Conservation (phyloP, 2,888 invertebrate genomes). For the Calliphora vomitoria region DNA sequence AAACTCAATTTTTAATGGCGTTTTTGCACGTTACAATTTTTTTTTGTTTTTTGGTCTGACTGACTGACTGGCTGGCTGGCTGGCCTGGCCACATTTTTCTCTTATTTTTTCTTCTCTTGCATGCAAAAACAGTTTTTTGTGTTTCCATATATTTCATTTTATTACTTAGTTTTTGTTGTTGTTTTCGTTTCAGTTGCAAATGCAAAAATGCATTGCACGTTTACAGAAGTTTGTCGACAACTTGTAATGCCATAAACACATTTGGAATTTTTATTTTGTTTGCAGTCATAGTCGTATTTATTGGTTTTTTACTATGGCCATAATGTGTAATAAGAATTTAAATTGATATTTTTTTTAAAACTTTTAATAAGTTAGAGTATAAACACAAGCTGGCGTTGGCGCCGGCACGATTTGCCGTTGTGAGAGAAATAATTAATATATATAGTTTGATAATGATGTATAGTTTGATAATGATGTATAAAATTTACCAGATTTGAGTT, state of each 20-base stretch:
- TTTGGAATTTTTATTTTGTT: constrained; percentile 67
- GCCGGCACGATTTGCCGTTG: no score
- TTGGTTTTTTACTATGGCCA: constrained; percentile 8
- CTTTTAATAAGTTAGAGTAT: not conserved
- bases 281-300: constrained; percentile 22
- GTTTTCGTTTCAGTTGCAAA: not conserved
- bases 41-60: constrained; percentile 23
- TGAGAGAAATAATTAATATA: no score
- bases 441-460: no score
- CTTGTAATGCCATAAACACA: constrained; percentile 72
- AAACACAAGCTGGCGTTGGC: no score
- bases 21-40: constrained; percentile 71
- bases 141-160: constrained; percentile 53
- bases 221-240: constrained; percentile 70
- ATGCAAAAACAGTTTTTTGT: constrained; percentile 22
- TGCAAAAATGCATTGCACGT: constrained; percentile 57
- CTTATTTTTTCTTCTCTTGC: constrained; percentile 21
- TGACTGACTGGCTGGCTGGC: constrained; percentile 33
- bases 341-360: not conserved
- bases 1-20: constrained; percentile 71
- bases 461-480: no score
- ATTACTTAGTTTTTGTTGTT: constrained; percentile 26
- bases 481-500: no score
- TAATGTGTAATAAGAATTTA: not conserved
- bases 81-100: constrained; percentile 62